A percentile compares a stretch with the other conserved stretches of the same genome.
These are phyloP conservation scores for Rallus crepitans DNA, from an alignment of 2,797 vertebrate species.

Conservation along the genomic window DNA sequence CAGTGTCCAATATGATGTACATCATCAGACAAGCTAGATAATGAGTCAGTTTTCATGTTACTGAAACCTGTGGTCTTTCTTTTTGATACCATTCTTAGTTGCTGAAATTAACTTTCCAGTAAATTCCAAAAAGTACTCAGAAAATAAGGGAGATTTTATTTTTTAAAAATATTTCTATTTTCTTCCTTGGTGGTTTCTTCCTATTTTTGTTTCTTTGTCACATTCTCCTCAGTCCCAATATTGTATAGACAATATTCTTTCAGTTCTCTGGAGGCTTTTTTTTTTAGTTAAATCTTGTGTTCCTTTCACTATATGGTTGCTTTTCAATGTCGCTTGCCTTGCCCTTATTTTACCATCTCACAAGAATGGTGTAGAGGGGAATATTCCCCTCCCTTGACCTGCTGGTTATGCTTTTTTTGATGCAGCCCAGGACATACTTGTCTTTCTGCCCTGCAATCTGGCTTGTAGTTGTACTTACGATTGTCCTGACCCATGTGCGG, in stretches of 20 bases:
- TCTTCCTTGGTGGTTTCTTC: background rate
- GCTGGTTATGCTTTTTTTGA: too few relatives aligned
- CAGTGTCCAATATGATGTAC: fast-evolving
- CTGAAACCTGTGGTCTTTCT: background rate
- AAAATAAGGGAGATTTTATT: background rate
- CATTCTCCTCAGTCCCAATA: fast-evolving
- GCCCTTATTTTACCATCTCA: background rate
- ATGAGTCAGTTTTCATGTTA: background rate
- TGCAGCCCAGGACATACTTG: too few relatives aligned
- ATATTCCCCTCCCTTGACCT: too few relatives aligned
- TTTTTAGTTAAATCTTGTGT: background rate
- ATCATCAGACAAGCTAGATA: background rate
- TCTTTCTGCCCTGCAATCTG: too few relatives aligned
- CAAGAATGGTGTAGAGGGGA: too few relatives aligned
- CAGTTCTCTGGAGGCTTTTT: background rate
- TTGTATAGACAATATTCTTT: background rate
- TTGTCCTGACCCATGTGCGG: too few relatives aligned
- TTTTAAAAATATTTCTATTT: background rate
- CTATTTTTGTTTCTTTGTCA: background rate
- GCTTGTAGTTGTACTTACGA: too few relatives aligned
- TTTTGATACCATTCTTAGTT: background rate
- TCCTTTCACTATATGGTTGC: background rate
- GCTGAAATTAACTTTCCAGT: background rate
- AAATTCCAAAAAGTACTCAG: background rate
- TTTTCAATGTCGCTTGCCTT: background rate